Conservation (phyloP, 2,113 vertebrate species). For the Noctilio leporinus region DNA sequence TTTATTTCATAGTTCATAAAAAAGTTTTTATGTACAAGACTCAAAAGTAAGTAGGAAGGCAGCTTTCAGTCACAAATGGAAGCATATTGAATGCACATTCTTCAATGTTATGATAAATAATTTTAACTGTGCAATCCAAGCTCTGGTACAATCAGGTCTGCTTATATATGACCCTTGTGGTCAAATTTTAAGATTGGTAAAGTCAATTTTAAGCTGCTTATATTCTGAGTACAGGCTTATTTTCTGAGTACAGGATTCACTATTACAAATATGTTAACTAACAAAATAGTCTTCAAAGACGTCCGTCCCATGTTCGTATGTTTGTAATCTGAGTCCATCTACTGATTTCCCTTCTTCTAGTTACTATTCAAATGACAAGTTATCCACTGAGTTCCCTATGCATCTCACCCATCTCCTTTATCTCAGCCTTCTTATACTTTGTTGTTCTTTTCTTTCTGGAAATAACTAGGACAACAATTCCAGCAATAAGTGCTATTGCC, state of each 20-base stretch:
- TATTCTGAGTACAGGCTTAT: too few species aligned
- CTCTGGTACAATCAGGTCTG: background rate
- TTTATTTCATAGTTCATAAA: slow-evolving; percentile 71
- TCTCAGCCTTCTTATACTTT: slow-evolving; percentile 74
- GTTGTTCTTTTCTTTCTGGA: slow-evolving; percentile 16
- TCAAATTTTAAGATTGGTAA: slow-evolving; percentile 33
- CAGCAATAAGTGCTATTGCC: slow-evolving; percentile 83
- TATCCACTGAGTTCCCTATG: slow-evolving; percentile 77
- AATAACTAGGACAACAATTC: slow-evolving; percentile 88
- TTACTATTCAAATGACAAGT: slow-evolving; percentile 30
- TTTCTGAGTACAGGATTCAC: slow-evolving; percentile 35
- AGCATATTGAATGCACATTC: background rate
- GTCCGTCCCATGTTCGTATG: background rate
- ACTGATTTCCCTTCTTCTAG: background rate
- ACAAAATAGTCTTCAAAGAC: background rate
- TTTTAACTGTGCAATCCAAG: slow-evolving; percentile 27
- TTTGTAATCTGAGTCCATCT: background rate
- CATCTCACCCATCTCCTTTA: slow-evolving; percentile 90
- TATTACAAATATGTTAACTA: slow-evolving; percentile 38
- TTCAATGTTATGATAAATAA: slow-evolving; percentile 9
- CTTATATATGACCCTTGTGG: background rate
- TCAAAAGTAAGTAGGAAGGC: slow-evolving; percentile 36
- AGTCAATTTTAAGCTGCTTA: slow-evolving; percentile 37
- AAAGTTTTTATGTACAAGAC: slow-evolving; percentile 67
- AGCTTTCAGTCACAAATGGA: slow-evolving; percentile 48